A percentile compares a stretch with the other conserved stretches of the same genome.
These are phyloP conservation scores for Melinaea menophilus DNA, from an alignment of 2,888 invertebrate genomes.

Conservation along the genomic window DNA sequence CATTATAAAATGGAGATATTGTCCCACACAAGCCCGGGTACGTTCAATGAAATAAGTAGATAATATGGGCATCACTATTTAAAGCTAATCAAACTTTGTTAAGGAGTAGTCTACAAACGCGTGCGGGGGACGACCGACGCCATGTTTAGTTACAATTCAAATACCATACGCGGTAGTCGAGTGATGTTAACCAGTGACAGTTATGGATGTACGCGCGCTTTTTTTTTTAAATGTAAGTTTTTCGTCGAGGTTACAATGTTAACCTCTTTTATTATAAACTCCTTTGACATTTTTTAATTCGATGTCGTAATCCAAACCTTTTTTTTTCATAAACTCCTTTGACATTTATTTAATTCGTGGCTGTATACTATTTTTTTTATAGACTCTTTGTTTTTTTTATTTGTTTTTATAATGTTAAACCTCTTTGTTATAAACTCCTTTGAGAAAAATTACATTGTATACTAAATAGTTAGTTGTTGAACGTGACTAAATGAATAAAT, in stretches of 20 bases:
- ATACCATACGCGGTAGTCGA: conserved; percentile 55
- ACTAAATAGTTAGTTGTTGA: background rate
- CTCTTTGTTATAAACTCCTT: conserved; percentile 4
- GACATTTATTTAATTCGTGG: background rate
- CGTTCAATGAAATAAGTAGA: conserved; percentile 78
- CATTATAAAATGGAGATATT: conserved; percentile 49
- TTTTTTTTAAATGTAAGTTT: conserved; percentile 14
- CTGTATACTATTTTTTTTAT: background rate
- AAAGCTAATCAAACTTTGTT: conserved; percentile 81
- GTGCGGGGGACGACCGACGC: conserved; percentile 63
- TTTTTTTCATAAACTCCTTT: background rate
- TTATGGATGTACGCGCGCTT: conserved; percentile 52
- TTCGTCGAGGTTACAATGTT: background rate
- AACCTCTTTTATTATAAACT: background rate
- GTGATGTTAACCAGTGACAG: conserved; percentile 63
- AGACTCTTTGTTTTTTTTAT: conserved; percentile 10
- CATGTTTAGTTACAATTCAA: conserved; percentile 59
- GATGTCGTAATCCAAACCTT: background rate
- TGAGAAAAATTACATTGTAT: background rate
- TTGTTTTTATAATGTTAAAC: background rate
- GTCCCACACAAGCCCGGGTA: conserved; percentile 52
- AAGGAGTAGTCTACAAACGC: conserved; percentile 76
- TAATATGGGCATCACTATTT: conserved; percentile 79
- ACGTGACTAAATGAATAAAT: conserved; percentile 10
- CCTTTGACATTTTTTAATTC: no score